Conservation (phyloP, 2,113 vertebrate species). For the Semnopithecus entellus region DNA sequence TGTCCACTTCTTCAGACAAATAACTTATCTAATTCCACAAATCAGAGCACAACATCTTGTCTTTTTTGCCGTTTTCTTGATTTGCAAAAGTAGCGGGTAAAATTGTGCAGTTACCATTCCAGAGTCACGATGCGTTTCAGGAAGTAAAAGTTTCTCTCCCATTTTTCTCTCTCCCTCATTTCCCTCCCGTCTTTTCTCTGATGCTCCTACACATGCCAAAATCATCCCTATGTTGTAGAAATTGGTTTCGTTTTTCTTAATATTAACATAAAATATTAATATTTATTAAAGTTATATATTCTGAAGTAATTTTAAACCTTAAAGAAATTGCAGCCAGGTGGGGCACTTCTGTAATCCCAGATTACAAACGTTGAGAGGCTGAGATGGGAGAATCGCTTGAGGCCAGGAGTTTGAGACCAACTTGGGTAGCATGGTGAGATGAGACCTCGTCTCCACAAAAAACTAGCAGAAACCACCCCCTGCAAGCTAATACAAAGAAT, state of each 20-base stretch:
- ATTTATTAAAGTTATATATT: not conserved
- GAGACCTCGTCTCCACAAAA: no score
- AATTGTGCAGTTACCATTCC: not conserved
- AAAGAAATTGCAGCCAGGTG: not conserved
- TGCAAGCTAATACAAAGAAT: not conserved
- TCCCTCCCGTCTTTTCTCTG: not conserved
- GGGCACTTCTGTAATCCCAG: no score
- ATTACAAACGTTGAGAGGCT: no score
- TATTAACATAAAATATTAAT: not conserved
- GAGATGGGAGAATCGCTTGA: no score
- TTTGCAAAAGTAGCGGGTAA: not conserved
- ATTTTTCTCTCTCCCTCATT: not conserved
- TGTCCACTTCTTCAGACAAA: not conserved
- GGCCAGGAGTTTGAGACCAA: no score
- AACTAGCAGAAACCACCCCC: no score
- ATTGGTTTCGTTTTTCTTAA: not conserved
- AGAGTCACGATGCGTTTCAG: not conserved
- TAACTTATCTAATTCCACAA: not conserved
- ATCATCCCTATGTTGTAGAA: not conserved
- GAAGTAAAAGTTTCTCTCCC: not conserved
- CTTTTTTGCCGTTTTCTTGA: not conserved
- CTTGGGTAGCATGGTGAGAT: no score
- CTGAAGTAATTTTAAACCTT: constrained; percentile 28
- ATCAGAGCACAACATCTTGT: not conserved
- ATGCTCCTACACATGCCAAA: not conserved